Base-by-base conservation (phyloP, 2,113 vertebrate species). In the Dromaius novaehollandiae region DNA sequence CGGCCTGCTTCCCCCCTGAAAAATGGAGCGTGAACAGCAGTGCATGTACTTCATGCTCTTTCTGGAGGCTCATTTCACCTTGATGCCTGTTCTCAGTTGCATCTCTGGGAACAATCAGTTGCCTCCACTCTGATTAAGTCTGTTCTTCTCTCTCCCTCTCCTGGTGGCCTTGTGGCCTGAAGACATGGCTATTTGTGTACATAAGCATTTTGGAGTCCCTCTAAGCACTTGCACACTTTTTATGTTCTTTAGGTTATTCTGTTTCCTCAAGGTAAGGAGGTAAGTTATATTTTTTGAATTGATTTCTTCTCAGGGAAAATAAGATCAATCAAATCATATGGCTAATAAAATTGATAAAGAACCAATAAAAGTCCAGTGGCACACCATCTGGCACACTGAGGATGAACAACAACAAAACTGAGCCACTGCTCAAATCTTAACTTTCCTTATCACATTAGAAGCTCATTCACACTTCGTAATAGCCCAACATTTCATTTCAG, bases 271-370 rank as follows among this genome's bases (percentile, higher is more conserved):
- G 87, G 73, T 77, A 82, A 65, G 87, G 46, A 96, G 61, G 34
- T 94, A 89, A 97, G 73, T 95, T 97, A 78, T 93, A 94, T 93
- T 83, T 96, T 87, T 89, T 85, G 66, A 95, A 98, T 94, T 97
- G 97, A 97, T 98, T 98, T 97, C 96, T 97, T 91, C 96, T 97
- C 24, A 65, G 89, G 86, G 90, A 88, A 97, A 98, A 98, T 97
- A 97, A 98, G 95, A 98, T 98, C 96, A 98, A 96, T 98, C 98
- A 98, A 98, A 97, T 97, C 96, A 80, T 91, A 96, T 76, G 89
- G 95, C 95, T 93, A 97, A 97, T 98, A 98, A 98, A 98, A 97
- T 94, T 97, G 98, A 98, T 98, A 95, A 98, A 98, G 97, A 86
- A 95, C 94, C 94, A 96, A 94, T 98, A 97, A 97, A 97, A 95